These are phyloP conservation scores for Channa maculata DNA, from an alignment of 2,113 vertebrate species.

Conservation along the genomic window DNA sequence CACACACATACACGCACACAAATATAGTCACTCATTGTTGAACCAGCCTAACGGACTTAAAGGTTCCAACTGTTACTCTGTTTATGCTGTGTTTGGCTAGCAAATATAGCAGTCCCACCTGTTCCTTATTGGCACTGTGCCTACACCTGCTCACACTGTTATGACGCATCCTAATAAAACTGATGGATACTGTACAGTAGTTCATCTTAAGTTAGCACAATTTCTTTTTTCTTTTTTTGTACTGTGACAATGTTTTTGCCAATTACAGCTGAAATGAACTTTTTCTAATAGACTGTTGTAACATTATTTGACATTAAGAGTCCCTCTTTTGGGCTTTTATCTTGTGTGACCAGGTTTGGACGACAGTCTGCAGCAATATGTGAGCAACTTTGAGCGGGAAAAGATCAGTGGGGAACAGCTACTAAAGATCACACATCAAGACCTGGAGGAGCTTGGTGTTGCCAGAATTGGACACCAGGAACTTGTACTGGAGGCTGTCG, in stretches of 20 bases:
- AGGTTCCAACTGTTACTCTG: conserved; percentile 60
- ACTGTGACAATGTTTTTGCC: neutral
- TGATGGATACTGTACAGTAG: neutral
- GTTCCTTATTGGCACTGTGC: conserved; percentile 64
- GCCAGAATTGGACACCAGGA: conserved; percentile 97
- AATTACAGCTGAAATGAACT: conserved; percentile 11
- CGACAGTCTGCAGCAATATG: conserved; percentile 94
- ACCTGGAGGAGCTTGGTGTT: conserved; percentile 95
- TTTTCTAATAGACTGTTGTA: neutral
- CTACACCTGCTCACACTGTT: conserved; percentile 6
- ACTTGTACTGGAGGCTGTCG: conserved; percentile 95
- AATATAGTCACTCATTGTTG: conserved; percentile 70
- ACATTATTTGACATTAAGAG: too few species aligned
- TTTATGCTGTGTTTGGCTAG: conserved; percentile 72
- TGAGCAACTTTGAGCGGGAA: conserved; percentile 93
- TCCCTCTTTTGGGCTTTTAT: neutral
- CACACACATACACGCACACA: conserved; percentile 18
- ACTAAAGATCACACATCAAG: conserved; percentile 96
- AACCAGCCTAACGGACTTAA: conserved; percentile 63
- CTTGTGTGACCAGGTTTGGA: conserved; percentile 87
- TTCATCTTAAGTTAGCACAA: neutral
- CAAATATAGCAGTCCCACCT: conserved; percentile 73
- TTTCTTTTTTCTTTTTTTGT: conserved; percentile 14
- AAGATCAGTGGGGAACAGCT: conserved; percentile 97
- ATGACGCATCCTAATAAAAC: conserved; percentile 3